Conservation (phyloP, 1,140 invertebrate genomes). For the Drosophila ananassae region DNA sequence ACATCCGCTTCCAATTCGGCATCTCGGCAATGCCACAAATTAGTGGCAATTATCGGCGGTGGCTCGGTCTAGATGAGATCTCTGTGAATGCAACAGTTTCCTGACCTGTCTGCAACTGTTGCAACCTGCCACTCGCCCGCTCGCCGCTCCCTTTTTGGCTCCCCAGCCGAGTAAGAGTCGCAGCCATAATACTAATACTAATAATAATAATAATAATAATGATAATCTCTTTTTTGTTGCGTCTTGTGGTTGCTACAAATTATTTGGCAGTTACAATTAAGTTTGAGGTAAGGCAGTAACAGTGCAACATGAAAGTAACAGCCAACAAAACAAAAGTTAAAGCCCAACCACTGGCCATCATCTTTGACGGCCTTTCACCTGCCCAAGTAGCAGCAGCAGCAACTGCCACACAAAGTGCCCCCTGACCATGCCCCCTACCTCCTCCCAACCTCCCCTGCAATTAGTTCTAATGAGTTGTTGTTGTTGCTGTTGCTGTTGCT, state of each 20-base stretch:
- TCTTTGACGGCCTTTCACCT: constrained; percentile 61
- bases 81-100: constrained; percentile 9
- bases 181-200: constrained; percentile 7
- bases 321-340: constrained; percentile 18
- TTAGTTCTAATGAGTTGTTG: constrained; percentile 63
- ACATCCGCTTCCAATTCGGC: constrained; percentile 27
- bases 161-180: constrained; percentile 19
- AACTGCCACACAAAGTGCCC: constrained; percentile 5
- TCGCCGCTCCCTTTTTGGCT: constrained; percentile 26
- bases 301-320: constrained; percentile 35
- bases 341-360: constrained; percentile 19
- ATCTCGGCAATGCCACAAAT: constrained; percentile 35
- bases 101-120: constrained; percentile 9
- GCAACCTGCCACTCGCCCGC: constrained; percentile 9
- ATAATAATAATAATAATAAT: constrained; percentile 46
- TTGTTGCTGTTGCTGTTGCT: constrained; percentile 3
- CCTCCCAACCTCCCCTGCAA: constrained; percentile 17
- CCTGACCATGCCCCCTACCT: background rate
- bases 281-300: constrained; percentile 24
- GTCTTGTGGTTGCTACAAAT: constrained; percentile 36
- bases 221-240: constrained; percentile 37
- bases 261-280: constrained; percentile 60
- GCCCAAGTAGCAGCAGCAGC: constrained; percentile 5
- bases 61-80: constrained; percentile 1
- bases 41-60: constrained; percentile 37